Conservation (phyloP, 2,113 vertebrate genomes). For the Eptatretus burgeri region DNA sequence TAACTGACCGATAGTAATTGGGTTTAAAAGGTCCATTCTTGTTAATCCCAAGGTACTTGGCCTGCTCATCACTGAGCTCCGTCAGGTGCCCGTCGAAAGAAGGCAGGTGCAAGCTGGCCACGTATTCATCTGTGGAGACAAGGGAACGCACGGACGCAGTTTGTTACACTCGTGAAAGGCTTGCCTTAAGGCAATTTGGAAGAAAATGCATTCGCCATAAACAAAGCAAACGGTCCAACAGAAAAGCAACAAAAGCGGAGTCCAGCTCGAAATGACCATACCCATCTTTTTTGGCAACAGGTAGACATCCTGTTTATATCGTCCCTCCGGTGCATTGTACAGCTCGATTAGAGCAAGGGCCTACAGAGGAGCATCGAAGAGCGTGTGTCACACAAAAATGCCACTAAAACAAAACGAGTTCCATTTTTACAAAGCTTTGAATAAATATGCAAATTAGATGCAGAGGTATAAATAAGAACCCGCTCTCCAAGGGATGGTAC, state of each 20-base stretch:
- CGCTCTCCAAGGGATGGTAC: no score
- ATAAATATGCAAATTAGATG: no score
- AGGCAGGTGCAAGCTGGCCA: conserved; percentile 5
- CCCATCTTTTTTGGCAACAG: conserved; percentile 2
- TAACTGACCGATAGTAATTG: neutral
- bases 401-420: no score
- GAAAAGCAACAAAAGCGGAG: no score
- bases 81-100: neutral
- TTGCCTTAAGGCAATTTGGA: no score
- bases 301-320: conserved; percentile 5
- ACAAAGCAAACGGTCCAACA: no score
- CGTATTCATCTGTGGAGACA: neutral
- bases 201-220: no score
- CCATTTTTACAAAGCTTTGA: no score
- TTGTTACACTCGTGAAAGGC: no score
- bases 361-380: neutral
- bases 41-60: conserved; percentile 3
- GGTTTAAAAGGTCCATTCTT: conserved; percentile 3
- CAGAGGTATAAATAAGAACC: no score
- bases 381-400: no score
- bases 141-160: no score
- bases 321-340: conserved; percentile 1
- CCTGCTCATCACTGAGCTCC: neutral
- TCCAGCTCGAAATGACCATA: neutral
- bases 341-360: conserved; percentile 4